Evolutionary conservation across 2,888 invertebrate genomes (phyloP).

Genomic region (Craniophora ligustri): DNA sequence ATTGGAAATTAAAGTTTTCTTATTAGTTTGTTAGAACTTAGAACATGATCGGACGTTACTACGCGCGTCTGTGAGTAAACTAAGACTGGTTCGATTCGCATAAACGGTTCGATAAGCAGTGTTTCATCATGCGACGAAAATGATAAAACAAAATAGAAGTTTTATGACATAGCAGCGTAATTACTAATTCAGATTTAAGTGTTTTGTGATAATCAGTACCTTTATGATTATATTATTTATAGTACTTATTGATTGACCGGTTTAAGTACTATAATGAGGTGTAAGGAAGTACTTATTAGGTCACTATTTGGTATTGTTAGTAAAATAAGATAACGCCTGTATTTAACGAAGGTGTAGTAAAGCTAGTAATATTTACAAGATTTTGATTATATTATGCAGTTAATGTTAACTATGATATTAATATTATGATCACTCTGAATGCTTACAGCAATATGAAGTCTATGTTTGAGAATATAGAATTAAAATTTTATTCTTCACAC

Average conservation of each 20-base stretch:
- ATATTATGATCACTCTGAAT: too few relatives aligned
- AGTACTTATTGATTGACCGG: background rate
- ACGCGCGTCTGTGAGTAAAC: slow-evolving; percentile 10
- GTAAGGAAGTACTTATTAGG: too few relatives aligned
- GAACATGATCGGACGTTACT: slow-evolving; percentile 10
- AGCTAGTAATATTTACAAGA: too few relatives aligned
- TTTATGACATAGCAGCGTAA: slow-evolving; percentile 43
- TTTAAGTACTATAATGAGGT: too few relatives aligned
- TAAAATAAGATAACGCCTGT: too few relatives aligned
- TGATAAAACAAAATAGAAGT: slow-evolving; percentile 32
- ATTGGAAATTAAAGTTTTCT: background rate
- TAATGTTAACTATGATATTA: too few relatives aligned
- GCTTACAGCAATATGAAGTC: too few relatives aligned
- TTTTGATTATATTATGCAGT: too few relatives aligned
- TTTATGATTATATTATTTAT: background rate
- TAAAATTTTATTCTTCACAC: too few relatives aligned
- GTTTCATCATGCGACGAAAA: slow-evolving; percentile 44
- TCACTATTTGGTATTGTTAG: too few relatives aligned
- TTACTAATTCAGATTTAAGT: background rate
- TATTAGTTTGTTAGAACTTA: background rate
- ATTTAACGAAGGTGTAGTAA: too few relatives aligned
- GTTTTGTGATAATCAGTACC: background rate
- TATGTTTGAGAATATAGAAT: too few relatives aligned
- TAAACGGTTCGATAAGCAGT: slow-evolving; percentile 30
- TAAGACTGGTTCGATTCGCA: slow-evolving; percentile 32